These are phyloP conservation scores for Tenualosa ilisha DNA, from an alignment of 2,797 vertebrate species.

Conservation along the genomic window DNA sequence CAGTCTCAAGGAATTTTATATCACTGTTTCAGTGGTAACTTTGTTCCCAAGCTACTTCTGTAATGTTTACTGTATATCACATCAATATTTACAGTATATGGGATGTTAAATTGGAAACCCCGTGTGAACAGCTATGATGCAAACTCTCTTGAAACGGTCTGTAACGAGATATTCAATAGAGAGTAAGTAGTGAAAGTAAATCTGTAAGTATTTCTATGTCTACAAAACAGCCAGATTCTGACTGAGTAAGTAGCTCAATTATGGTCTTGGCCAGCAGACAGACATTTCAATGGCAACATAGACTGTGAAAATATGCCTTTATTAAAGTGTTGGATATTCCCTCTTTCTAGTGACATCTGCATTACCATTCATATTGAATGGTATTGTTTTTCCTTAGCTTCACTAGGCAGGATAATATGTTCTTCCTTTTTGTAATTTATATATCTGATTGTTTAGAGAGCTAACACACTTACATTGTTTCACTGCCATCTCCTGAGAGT, in stretches of 20 bases:
- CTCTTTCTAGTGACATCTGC: not conserved
- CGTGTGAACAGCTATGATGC: too few relatives aligned
- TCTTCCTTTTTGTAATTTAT: not conserved
- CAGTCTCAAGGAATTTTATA: too few relatives aligned
- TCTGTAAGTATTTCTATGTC: not conserved
- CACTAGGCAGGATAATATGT: not conserved
- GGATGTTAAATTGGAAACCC: too few relatives aligned
- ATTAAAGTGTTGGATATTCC: not conserved
- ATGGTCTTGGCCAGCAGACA: not conserved
- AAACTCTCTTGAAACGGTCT: too few relatives aligned
- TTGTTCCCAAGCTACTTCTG: too few relatives aligned
- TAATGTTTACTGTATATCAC: too few relatives aligned
- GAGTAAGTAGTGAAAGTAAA: not conserved
- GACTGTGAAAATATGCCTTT: not conserved
- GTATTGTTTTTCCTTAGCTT: not conserved
- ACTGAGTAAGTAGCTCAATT: not conserved
- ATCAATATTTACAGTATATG: too few relatives aligned
- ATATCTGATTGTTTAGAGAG: slow-evolving; percentile 6
- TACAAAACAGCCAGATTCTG: not conserved
- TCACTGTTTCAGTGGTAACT: too few relatives aligned
- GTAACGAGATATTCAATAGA: too few relatives aligned
- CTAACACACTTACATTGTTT: not conserved
- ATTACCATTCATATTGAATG: not conserved
- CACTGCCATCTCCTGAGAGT: not conserved
- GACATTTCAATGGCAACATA: not conserved